Evolutionary conservation across 2,797 vertebrate species (phyloP), one percentile per base, ranked within the genome.

Genomic region (Thamnophis elegans): DNA sequence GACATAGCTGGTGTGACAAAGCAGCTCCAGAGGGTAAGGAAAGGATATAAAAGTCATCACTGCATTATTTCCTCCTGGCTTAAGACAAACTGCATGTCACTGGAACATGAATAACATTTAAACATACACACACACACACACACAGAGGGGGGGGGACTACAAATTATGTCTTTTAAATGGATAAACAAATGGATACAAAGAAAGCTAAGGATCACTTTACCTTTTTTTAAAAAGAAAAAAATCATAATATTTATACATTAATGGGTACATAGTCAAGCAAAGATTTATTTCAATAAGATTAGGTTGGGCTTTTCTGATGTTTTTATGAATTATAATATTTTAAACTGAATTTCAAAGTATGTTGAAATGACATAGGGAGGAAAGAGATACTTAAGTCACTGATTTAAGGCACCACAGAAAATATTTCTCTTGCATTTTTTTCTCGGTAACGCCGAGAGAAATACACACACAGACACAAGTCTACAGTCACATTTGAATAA

Each of bases 1-100:
- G 89, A 91, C 62, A 93, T 65, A 82, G 93, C 90, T 59, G 88
- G 92, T 0, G 5, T 73, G 54, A 94, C 91, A 94, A 94, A 96
- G 68, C 73, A 90, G 65, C 73, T 96, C 89, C 94, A 96, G 85
- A 85, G 92, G 87, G 47, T 25, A 93, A 95, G 89, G 92, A 96
- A 95, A 95, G 89, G 59, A 91, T 85, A 54, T 47, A 93, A 89
- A 93, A 94, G 78, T 94, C 93, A 94, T 85, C 73, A 92, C 13
- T 85, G 14, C 6, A 93, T 95, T 93, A 47, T 47, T 85, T 92
- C 59, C 85, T 95, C 91, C 78, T 93, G 68, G 42, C 58, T 93
- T 92, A 87, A 95, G 58, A 94, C 5, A 94, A 95, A 95, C 90
- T 1, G 60, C 42, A 55, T 51, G 68, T 87, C 47, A 85, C 8